phyloP scores from a whole-genome alignment of 2,888 invertebrate species.

The Eurytoma adleriae region DNA sequence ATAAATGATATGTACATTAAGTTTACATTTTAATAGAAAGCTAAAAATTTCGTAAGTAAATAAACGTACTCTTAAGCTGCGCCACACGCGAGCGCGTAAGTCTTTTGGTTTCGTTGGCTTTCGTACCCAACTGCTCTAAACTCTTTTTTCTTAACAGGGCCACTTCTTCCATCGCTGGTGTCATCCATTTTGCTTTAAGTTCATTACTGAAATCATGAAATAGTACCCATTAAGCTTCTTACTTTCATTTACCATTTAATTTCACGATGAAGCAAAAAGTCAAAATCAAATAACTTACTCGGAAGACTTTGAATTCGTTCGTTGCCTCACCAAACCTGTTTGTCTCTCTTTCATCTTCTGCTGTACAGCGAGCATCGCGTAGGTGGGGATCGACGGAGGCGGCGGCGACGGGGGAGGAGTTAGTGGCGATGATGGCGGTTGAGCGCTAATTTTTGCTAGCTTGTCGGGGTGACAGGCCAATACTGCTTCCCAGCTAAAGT shows the following conservation, averaged over 20 bases:
- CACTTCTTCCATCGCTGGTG: slow-evolving; percentile 72
- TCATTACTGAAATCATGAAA: slow-evolving; percentile 61
- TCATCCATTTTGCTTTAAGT: slow-evolving; percentile 71
- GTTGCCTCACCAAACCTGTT: slow-evolving; percentile 66
- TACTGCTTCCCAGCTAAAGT: slow-evolving; percentile 76
- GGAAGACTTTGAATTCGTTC: slow-evolving; percentile 61
- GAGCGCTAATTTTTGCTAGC: slow-evolving; percentile 71
- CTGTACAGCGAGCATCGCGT: slow-evolving; percentile 84
- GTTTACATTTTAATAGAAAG: slow-evolving; percentile 1
- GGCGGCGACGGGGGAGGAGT: slow-evolving; percentile 69
- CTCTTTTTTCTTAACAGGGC: slow-evolving; percentile 66
- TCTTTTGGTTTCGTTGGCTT: slow-evolving; percentile 59
- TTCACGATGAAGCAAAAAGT: not conserved
- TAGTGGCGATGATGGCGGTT: slow-evolving; percentile 67
- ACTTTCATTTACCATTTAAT: not conserved
- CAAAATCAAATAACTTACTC: slow-evolving; percentile 66
- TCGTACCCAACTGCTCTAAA: slow-evolving; percentile 39
- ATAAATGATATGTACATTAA: not conserved
- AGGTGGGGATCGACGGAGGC: slow-evolving; percentile 78
- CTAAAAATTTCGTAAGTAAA: not conserved
- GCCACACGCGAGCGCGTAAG: slow-evolving; percentile 70
- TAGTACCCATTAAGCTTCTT: slow-evolving; percentile 4
- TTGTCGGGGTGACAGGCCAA: slow-evolving; percentile 76
- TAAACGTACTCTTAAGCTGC: slow-evolving; percentile 68
- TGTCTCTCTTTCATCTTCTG: slow-evolving; percentile 80